These are phyloP conservation scores for Platysternon megacephalum DNA, from an alignment of 2,113 vertebrate genomes.

Conservation along the genomic window DNA sequence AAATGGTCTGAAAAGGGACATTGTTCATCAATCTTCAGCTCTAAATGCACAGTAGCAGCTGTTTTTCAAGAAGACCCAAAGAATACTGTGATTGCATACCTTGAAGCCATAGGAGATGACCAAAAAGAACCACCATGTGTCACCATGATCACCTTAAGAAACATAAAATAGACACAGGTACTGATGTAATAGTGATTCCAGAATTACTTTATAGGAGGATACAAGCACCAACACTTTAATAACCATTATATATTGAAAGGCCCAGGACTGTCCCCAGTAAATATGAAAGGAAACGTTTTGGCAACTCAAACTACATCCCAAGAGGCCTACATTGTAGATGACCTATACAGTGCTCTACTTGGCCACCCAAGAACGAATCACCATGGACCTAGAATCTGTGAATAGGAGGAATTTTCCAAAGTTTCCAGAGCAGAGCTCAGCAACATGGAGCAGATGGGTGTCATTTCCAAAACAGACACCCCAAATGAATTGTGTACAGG, in stretches of 20 bases:
- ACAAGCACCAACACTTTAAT: slow-evolving; percentile 20
- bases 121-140: neutral
- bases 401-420: neutral
- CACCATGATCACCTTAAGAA: neutral
- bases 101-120: too few species aligned
- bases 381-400: neutral
- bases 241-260: neutral
- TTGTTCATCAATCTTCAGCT: too few species aligned
- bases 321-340: neutral
- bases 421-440: neutral
- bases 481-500: too few species aligned
- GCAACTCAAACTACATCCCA: neutral
- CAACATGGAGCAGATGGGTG: neutral
- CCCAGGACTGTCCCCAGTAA: neutral
- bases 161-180: neutral
- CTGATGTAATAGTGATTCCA: fast-evolving
- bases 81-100: too few species aligned
- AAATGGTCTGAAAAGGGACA: too few species aligned
- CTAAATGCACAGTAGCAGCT: too few species aligned
- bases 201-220: neutral
- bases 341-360: neutral
- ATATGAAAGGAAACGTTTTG: neutral
- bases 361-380: neutral
- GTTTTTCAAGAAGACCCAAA: too few species aligned
- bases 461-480: neutral